phyloP scores from a whole-genome alignment of 2,113 vertebrate species.

The Notothenia rossii region DNA sequence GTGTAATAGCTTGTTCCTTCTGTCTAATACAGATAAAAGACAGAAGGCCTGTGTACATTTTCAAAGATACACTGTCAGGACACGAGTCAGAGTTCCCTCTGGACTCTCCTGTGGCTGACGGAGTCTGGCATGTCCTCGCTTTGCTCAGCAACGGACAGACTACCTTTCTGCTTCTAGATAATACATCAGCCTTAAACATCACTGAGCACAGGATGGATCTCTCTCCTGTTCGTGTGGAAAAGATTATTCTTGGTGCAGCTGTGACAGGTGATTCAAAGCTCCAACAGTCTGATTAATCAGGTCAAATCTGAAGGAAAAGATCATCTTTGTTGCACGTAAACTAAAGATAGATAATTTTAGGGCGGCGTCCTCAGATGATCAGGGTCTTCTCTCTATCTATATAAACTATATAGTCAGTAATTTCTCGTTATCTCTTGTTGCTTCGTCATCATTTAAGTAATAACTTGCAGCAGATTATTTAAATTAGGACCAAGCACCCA shows the following conservation, averaged over 20 bases:
- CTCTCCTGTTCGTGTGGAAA: conserved; percentile 60
- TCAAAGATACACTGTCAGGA: conserved; percentile 55
- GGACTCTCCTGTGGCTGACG: conserved; percentile 71
- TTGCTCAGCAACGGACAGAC: conserved; percentile 50
- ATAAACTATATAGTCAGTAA: too few species aligned
- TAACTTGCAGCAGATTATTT: background rate
- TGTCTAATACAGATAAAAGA: conserved; percentile 72
- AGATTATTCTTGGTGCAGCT: conserved; percentile 70
- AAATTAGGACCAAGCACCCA: background rate
- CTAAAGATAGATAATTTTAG: background rate
- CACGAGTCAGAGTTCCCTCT: conserved; percentile 58
- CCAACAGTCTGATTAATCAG: conserved; percentile 60
- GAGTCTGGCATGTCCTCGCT: conserved; percentile 78
- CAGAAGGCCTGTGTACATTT: conserved; percentile 65
- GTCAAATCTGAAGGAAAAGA: background rate
- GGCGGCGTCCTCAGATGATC: background rate
- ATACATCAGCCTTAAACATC: conserved; percentile 62
- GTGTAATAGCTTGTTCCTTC: conserved; percentile 7
- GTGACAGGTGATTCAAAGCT: conserved; percentile 27
- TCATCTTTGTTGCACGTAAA: background rate
- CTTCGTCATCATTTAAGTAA: too few species aligned
- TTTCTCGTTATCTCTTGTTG: too few species aligned
- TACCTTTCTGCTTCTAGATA: conserved; percentile 72
- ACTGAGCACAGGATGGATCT: conserved; percentile 61
- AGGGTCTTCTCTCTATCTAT: too few species aligned